Conservation (phyloP, 2,797 vertebrate species). For the Esox lucius region DNA sequence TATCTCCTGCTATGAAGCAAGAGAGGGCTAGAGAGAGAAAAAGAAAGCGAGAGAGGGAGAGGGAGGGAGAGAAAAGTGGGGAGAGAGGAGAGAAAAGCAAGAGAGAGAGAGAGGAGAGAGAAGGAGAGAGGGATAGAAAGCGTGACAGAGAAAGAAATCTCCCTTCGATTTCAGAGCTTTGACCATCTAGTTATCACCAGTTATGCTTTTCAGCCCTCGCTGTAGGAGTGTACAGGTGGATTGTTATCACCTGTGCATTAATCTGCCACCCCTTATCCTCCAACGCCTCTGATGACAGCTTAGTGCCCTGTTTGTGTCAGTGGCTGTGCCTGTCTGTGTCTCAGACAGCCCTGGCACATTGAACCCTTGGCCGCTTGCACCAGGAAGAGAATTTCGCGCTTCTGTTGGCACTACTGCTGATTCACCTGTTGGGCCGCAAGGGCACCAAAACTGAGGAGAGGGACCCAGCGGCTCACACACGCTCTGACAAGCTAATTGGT, state of each 20-base stretch:
- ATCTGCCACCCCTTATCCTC: slow-evolving; percentile 54
- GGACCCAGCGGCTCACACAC: not conserved
- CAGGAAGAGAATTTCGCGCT: slow-evolving; percentile 30
- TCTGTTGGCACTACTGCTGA: slow-evolving; percentile 29
- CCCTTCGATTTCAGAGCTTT: not conserved
- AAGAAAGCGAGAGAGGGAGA: not conserved
- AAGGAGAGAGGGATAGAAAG: not conserved
- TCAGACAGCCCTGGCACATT: slow-evolving; percentile 41
- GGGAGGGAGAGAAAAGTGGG: not conserved
- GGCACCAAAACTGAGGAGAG: slow-evolving; percentile 5
- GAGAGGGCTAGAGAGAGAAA: not conserved
- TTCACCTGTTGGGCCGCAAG: slow-evolving; percentile 29
- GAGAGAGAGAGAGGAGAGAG: not conserved
- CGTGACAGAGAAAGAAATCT: slow-evolving; percentile 1
- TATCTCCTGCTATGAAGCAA: slow-evolving; percentile 32
- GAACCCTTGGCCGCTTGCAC: slow-evolving; percentile 32
- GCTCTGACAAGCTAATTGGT: slow-evolving; percentile 32
- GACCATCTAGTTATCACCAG: not conserved
- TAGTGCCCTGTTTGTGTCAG: slow-evolving; percentile 48
- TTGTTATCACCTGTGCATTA: slow-evolving; percentile 71
- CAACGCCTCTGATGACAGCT: slow-evolving; percentile 63
- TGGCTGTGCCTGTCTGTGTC: slow-evolving; percentile 40
- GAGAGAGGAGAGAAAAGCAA: not conserved
- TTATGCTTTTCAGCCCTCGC: slow-evolving; percentile 24
- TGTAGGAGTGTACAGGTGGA: slow-evolving; percentile 67